Conservation (phyloP, 2,888 invertebrate genomes). For the Tholera decimalis region DNA sequence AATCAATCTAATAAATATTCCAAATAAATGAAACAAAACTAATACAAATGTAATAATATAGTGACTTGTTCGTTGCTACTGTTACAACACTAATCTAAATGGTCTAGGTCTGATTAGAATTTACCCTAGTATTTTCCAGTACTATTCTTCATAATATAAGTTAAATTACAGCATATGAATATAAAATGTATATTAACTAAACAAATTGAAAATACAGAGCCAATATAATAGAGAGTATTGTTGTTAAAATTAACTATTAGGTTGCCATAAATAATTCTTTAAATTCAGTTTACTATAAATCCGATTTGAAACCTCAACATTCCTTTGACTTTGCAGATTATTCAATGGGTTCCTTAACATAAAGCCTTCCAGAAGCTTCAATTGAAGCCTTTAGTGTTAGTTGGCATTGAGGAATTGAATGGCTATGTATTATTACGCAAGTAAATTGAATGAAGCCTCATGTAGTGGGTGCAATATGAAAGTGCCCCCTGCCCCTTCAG, state of each 20-base stretch:
- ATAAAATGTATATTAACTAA: neutral
- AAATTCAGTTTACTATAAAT: neutral
- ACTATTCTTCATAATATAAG: too few relatives aligned
- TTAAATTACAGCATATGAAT: neutral
- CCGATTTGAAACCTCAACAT: neutral
- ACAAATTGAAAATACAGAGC: neutral
- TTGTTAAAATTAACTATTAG: neutral
- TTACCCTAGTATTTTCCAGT: neutral
- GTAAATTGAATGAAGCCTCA: slow-evolving; percentile 93
- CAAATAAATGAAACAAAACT: too few relatives aligned
- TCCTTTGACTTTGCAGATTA: slow-evolving; percentile 64
- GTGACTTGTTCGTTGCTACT: too few relatives aligned
- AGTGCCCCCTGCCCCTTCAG: slow-evolving; percentile 83
- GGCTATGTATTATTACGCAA: slow-evolving; percentile 94
- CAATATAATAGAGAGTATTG: neutral
- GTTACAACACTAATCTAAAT: too few relatives aligned
- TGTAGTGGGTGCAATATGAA: slow-evolving; percentile 91
- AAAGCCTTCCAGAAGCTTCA: slow-evolving; percentile 70
- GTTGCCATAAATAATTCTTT: neutral
- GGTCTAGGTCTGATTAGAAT: neutral
- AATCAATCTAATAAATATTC: too few relatives aligned
- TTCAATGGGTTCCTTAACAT: slow-evolving; percentile 76
- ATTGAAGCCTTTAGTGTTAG: slow-evolving; percentile 70
- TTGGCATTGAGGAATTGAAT: slow-evolving; percentile 83
- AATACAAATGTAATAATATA: too few relatives aligned